Evolutionary conservation across 1,140 invertebrate species (phyloP), one percentile per base, ranked within the genome.

Genomic region (Neocloeon triangulifer): DNA sequence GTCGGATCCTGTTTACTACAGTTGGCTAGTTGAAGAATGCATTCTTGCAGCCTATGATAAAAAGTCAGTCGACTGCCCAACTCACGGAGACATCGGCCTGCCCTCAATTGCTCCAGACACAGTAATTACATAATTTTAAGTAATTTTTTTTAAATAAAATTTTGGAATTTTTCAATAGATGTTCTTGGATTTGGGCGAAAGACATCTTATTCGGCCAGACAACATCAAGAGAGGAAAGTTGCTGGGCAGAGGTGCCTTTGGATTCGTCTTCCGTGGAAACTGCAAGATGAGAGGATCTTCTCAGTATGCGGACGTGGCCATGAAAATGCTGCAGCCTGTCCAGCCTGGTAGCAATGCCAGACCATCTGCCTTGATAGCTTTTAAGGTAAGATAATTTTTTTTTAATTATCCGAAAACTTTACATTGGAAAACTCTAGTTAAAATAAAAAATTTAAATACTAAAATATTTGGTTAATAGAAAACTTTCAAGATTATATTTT

Each of bases 231-330:
- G 75, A 30, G 81, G 77, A 1, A 66, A 69, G 36, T 58, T 86
- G 47, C 53, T 92, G n/a, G 94, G 94, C 0, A 69, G 88, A 20
- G 94, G 94, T 1, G 89, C 89, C 0, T 98, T 97, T 61, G 92
- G 94, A 1, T 91, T 94, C 49, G 94, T 98, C 1, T 92, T 91
- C 48, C 72, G 75, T 46, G 88, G 70, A 0, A 66, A 63, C 2
- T 77, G 79, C 51, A 68, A 71, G 35, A 41, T 70, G 7, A 55
- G 67, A 17, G 58, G 64, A 1, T 55, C 59, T 4, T 51, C 64
- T 37, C 50, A 53, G 7, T 56, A 61, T 25, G 58, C 64, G 7
- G 66, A 80, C 38, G 85, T 96, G 1, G 92, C 92, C 1, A 73
- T 96, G 51, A 97, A 97, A 56, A 86, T 92, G 67, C 51, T 95